These are phyloP conservation scores for Pheosia tremula DNA, from an alignment of 2,888 invertebrate species.

Conservation along the genomic window DNA sequence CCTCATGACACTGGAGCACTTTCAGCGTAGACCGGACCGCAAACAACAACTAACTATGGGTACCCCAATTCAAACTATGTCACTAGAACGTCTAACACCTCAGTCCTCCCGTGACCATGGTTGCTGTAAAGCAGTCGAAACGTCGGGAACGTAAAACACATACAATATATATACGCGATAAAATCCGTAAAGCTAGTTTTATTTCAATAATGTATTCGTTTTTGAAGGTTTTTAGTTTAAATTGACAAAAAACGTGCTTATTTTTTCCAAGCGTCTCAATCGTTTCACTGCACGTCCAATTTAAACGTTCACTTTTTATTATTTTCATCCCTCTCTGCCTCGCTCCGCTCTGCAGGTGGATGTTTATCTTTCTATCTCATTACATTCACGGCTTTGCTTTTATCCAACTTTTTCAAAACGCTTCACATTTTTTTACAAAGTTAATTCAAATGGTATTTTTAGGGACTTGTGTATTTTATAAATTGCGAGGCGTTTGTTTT, in stretches of 20 bases:
- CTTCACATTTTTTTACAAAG: background rate
- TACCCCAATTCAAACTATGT: too few relatives aligned
- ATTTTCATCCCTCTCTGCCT: background rate
- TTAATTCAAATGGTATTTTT: background rate
- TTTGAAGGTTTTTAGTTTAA: too few relatives aligned
- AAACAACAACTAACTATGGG: too few relatives aligned
- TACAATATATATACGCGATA: too few relatives aligned
- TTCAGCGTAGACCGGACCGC: too few relatives aligned
- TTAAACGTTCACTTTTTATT: slow-evolving; percentile 1
- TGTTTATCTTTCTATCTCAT: slow-evolving; percentile 6
- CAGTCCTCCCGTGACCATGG: too few relatives aligned
- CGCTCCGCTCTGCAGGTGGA: slow-evolving; percentile 1
- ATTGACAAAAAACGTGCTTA: background rate
- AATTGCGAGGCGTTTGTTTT: background rate
- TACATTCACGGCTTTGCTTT: slow-evolving; percentile 4
- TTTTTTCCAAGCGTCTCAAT: background rate
- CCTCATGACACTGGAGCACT: too few relatives aligned
- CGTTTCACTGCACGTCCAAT: background rate
- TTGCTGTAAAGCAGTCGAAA: too few relatives aligned
- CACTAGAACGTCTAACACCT: too few relatives aligned
- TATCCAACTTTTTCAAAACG: background rate
- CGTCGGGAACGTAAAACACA: too few relatives aligned
- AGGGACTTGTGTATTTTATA: background rate
- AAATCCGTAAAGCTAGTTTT: too few relatives aligned
- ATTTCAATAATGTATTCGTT: too few relatives aligned